phyloP scores from a whole-genome alignment of 92 coral and sea anemone species.

The Epizoanthus stellaris region DNA sequence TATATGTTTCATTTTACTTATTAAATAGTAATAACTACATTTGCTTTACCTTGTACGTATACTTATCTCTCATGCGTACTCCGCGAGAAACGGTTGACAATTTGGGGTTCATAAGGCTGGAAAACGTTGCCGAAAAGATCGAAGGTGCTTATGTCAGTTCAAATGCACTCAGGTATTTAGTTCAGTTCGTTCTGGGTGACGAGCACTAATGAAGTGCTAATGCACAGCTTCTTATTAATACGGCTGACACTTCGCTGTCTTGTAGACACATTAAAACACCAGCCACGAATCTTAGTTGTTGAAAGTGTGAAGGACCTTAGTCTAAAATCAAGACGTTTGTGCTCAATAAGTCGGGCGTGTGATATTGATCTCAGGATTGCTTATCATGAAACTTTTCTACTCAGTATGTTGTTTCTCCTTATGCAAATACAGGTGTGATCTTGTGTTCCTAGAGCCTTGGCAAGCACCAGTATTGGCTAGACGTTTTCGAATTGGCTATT shows the following conservation, averaged over 20 bases:
- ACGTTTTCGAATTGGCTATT: no score
- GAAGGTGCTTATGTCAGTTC: background rate
- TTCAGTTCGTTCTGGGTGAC: background rate
- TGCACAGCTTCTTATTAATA: background rate
- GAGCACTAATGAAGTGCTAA: background rate
- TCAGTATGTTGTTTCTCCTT: no score
- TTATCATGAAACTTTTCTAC: no score
- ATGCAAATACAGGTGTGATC: no score
- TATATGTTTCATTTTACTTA: background rate
- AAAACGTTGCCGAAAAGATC: background rate
- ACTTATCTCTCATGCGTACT: background rate
- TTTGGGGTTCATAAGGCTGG: slow-evolving; percentile 4
- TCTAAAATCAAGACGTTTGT: background rate
- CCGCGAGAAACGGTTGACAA: background rate
- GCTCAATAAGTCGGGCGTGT: no score
- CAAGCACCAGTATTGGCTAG: no score
- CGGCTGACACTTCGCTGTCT: background rate
- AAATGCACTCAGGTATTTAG: background rate
- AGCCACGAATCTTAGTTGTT: background rate
- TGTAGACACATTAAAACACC: background rate
- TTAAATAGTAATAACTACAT: background rate
- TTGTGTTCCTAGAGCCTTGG: no score
- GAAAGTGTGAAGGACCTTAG: no score
- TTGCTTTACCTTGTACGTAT: background rate
- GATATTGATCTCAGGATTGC: no score